phyloP scores from a whole-genome alignment of 2,797 vertebrate genomes.

The Sebastes aleutianus region DNA sequence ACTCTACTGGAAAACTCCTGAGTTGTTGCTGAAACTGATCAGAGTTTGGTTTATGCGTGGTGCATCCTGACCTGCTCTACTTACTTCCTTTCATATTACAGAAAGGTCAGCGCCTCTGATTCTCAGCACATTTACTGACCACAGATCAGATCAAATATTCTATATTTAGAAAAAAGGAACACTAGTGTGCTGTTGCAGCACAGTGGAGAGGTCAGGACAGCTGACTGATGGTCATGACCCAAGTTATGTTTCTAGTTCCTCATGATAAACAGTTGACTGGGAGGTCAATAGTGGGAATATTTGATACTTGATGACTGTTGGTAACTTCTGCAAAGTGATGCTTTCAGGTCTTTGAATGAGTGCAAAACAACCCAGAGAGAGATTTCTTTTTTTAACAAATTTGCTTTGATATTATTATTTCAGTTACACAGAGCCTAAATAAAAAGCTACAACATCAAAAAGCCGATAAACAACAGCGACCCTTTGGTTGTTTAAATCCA shows the following conservation, averaged over 20 bases:
- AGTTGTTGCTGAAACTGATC: background rate
- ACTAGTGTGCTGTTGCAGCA: background rate
- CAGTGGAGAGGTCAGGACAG: constrained; percentile 25
- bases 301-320: background rate
- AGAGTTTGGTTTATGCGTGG: background rate
- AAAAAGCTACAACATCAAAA: background rate
- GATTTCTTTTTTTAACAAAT: background rate
- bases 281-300: background rate
- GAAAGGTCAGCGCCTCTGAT: background rate
- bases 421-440: background rate
- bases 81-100: background rate
- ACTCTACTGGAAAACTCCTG: background rate
- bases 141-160: background rate
- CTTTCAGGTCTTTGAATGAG: constrained; percentile 57
- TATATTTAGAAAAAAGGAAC: background rate
- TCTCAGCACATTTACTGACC: constrained; percentile 2
- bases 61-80: background rate
- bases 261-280: background rate
- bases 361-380: constrained; percentile 41
- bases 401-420: constrained; percentile 9
- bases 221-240: constrained; percentile 19
- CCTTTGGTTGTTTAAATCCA: constrained; percentile 14
- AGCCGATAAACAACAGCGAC: background rate
- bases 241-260: background rate
- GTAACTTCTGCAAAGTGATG: background rate